These are phyloP conservation scores for Apis laboriosa DNA, from an alignment of 1,140 invertebrate species.

Conservation along the genomic window DNA sequence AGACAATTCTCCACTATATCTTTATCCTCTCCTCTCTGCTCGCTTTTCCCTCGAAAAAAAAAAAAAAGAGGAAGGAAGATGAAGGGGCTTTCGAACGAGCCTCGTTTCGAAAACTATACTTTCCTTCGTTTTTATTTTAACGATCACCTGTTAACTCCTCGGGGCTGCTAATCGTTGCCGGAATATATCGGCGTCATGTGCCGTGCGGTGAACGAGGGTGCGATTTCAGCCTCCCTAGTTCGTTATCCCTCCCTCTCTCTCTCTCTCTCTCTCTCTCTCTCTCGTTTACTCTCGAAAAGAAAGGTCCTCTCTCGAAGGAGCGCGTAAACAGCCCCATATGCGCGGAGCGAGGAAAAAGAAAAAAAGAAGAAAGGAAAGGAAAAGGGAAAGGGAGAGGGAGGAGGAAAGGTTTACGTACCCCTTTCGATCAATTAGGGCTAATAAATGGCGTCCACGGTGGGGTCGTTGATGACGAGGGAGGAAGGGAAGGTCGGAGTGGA, in stretches of 20 bases:
- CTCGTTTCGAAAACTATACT: background rate
- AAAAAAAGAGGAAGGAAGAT: background rate
- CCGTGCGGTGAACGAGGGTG: constrained; percentile 60
- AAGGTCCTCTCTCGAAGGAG: constrained; percentile 41
- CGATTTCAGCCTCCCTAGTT: constrained; percentile 7
- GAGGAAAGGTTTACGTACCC: constrained; percentile 48
- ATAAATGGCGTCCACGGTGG: constrained; percentile 75
- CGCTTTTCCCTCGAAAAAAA: background rate
- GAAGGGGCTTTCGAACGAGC: background rate
- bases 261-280: background rate
- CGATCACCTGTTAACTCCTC: constrained; percentile 57
- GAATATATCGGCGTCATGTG: constrained; percentile 64
- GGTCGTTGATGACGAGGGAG: constrained; percentile 60
- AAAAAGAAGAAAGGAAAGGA: background rate
- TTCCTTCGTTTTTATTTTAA: constrained; percentile 6
- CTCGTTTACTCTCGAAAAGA: background rate
- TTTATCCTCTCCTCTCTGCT: background rate
- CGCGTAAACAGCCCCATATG: constrained; percentile 57
- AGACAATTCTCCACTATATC: background rate
- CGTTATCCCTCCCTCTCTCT: background rate
- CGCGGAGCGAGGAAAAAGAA: background rate
- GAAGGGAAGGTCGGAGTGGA: constrained; percentile 55
- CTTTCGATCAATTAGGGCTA: constrained; percentile 80
- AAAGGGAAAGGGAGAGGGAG: background rate
- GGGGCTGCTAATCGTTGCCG: constrained; percentile 46